A percentile compares a stretch with the other conserved stretches of the same genome.
Conservation (phyloP, 2,797 vertebrate genomes). For the Halcyon leucocephala region DNA sequence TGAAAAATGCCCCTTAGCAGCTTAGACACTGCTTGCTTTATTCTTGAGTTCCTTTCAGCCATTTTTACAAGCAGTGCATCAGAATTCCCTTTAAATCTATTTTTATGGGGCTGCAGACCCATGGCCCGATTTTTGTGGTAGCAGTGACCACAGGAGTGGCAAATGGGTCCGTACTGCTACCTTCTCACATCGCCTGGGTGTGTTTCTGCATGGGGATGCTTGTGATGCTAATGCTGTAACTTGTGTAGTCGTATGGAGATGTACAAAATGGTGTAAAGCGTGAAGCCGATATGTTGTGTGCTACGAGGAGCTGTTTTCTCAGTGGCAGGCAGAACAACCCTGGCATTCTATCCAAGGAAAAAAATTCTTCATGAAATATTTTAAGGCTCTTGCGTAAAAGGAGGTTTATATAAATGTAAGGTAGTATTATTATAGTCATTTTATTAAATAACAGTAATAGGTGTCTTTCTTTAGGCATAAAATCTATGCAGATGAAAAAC, state of each 20-base stretch:
- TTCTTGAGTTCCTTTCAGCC: neutral
- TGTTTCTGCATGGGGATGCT: neutral
- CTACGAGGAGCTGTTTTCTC: neutral
- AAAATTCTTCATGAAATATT: neutral
- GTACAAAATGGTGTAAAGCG: neutral
- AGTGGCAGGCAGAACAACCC: neutral
- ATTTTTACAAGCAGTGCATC: neutral
- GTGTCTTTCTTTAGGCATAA: neutral
- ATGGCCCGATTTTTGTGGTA: neutral
- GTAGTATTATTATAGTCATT: neutral
- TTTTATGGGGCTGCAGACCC: neutral
- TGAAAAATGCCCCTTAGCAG: neutral
- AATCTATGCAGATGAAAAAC: neutral
- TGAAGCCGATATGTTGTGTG: neutral
- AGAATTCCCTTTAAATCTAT: neutral
- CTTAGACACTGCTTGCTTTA: neutral
- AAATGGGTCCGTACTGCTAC: neutral
- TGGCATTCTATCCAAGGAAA: neutral
- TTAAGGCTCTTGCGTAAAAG: neutral
- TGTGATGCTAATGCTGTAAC: neutral
- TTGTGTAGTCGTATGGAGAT: accelerated
- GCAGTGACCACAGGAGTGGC: neutral
- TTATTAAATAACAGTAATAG: neutral
- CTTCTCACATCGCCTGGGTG: neutral
- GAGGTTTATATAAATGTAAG: neutral